Base-by-base conservation (phyloP, 2,113 vertebrate genomes). In the Pterocles gutturalis region DNA sequence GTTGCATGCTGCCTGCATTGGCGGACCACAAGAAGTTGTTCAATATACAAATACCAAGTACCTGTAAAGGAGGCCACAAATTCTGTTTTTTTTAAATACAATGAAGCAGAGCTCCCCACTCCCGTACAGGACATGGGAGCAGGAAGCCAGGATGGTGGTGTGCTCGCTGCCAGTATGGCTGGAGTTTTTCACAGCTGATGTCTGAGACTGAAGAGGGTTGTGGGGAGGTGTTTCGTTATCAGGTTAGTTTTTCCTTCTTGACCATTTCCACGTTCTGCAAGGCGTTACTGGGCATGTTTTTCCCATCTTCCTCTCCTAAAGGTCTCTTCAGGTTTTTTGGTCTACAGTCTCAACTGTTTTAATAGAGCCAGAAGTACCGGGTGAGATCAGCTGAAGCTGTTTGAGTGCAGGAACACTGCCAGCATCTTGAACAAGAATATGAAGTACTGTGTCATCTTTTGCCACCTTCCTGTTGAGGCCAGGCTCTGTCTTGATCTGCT, bases 61-160 rank as follows among this genome's bases (percentile, higher is more conserved):
- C 1, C 4, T 7, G 29, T 31, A 9, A 22, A 34, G 60, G 26
- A 60, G 53, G 38, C n/a, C 14, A 43, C 54, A 28, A 57, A 2
- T 10, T 10, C 36, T 6, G 7, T 1, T 3, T 13, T 69, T 34
- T 43, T 1, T 24, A 34, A 57, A 25, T 46, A 6, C 22, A 38
- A 0, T 5, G 41, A 45, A 60, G 62, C 2, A 0, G 22, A 88
- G 61, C 70, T 82, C 62, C 36, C 24, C 0, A 28, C 12, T 83
- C 8, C 36, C 26, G 17, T 55, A 6, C 62, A 55, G 70, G 70
- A 57, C 46, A 11, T 3, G 5, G 24, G 73, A 51, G 38, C 34
- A 38, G 65, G 57, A 64, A 20, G 28, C 10, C 0, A 2, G 45
- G 53, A 62, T 26, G 41, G 29, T 0, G 0, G 0, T 3, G 12